Conservation (phyloP, 2,797 vertebrate species). For the Sebastolobus altivelis region DNA sequence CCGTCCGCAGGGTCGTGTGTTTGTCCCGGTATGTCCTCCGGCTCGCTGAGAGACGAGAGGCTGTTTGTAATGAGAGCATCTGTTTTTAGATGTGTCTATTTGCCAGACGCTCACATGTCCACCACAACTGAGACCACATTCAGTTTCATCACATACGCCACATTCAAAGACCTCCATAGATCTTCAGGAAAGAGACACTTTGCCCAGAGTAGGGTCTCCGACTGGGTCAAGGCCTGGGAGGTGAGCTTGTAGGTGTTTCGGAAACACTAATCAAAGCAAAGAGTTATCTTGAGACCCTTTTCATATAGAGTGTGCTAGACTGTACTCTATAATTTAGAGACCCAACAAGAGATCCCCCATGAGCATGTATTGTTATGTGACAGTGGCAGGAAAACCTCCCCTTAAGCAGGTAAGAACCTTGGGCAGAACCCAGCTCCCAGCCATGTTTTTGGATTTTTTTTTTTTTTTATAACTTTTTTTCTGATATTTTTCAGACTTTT, state of each 20-base stretch:
- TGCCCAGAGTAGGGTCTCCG: background rate
- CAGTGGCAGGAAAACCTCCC: no score
- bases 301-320: no score
- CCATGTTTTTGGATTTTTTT: no score
- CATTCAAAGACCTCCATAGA: background rate
- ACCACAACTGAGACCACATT: conserved; percentile 14
- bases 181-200: background rate
- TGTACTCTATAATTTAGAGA: no score
- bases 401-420: no score
- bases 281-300: no score
- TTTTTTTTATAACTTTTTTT: no score
- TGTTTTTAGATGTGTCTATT: conserved; percentile 68
- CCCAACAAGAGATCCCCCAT: no score
- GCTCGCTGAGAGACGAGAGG: conserved; percentile 41
- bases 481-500: no score
- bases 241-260: background rate
- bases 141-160: conserved; percentile 7
- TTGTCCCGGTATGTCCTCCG: conserved; percentile 36
- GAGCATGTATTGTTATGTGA: no score
- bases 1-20: conserved; percentile 6
- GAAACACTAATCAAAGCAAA: no score
- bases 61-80: conserved; percentile 51
- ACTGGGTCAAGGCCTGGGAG: background rate
- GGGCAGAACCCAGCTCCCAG: no score
- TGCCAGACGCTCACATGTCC: conserved; percentile 36